Conservation (phyloP, 2,797 vertebrate genomes). For the Serranus cabrilla region DNA sequence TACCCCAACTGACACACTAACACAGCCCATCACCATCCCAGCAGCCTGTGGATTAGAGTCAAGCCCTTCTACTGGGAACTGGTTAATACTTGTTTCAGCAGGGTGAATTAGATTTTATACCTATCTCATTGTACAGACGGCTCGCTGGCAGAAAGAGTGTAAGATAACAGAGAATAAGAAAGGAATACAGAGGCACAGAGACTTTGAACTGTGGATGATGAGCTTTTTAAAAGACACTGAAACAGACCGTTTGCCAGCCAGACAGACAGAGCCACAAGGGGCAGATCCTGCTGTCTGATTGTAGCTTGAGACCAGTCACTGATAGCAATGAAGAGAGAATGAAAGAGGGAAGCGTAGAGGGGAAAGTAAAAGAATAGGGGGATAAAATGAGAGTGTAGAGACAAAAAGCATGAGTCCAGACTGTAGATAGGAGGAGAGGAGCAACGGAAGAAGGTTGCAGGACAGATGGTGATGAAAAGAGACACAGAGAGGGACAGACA, state of each 20-base stretch:
- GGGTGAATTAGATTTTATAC: conserved; percentile 45
- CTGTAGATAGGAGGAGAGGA: conserved; percentile 5
- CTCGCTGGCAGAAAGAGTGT: conserved; percentile 42
- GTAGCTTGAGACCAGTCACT: conserved; percentile 19
- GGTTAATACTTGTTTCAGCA: conserved; percentile 47
- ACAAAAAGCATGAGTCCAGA: conserved; percentile 20
- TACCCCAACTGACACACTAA: conserved; percentile 21
- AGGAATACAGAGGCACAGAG: conserved; percentile 14
- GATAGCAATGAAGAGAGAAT: conserved; percentile 25
- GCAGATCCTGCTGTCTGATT: conserved; percentile 48
- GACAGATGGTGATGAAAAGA: conserved; percentile 39
- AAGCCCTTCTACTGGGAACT: conserved; percentile 42
- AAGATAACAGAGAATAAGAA: conserved; percentile 34
- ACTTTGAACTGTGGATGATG: conserved; percentile 57
- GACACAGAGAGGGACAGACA: conserved; percentile 17
- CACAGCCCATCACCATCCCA: conserved; percentile 36
- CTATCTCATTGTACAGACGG: conserved; percentile 39
- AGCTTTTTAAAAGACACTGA: conserved; percentile 39
- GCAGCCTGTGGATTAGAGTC: conserved; percentile 52
- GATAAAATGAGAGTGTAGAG: conserved; percentile 14
- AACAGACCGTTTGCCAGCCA: conserved; percentile 23
- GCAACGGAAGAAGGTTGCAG: neutral
- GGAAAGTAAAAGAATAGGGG: conserved; percentile 16
- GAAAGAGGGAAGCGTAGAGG: conserved; percentile 16
- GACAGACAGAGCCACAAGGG: conserved; percentile 24